Evolutionary conservation across 1,140 invertebrate species (phyloP).

Genomic region (Bombus fervidus): DNA sequence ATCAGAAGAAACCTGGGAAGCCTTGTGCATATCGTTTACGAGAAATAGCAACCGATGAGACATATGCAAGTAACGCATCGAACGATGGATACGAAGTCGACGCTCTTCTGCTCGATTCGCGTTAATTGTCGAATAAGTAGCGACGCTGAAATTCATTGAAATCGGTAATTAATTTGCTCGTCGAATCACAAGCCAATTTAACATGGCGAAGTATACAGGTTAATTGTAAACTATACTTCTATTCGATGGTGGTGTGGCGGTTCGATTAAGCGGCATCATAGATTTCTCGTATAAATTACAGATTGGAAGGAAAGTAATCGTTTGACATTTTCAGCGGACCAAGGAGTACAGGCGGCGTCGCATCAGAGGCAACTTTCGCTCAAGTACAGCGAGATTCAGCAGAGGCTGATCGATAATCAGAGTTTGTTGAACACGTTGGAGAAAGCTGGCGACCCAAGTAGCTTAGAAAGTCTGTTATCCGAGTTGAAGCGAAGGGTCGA

Average conservation of each 20-base stretch:
- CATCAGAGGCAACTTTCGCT: constrained; percentile 94
- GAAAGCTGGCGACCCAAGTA: constrained; percentile 82
- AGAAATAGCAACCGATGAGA: no score
- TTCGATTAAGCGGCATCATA: background rate
- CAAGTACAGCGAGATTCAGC: constrained; percentile 91
- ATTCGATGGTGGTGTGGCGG: background rate
- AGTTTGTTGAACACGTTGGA: constrained; percentile 93
- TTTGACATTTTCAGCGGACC: constrained; percentile 63
- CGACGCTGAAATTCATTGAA: background rate
- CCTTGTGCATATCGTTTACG: no score
- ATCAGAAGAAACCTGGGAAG: background rate
- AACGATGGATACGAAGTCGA: background rate
- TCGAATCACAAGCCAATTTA: background rate
- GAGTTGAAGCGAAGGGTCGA: constrained; percentile 87
- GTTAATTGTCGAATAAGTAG: background rate
- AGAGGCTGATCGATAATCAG: constrained; percentile 95
- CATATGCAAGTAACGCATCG: background rate
- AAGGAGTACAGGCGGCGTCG: constrained; percentile 90
- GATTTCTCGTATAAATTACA: background rate
- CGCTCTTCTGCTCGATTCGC: background rate
- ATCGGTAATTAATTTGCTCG: background rate
- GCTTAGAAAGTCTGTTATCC: constrained; percentile 77
- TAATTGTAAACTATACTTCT: background rate
- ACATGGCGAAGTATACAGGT: no score
- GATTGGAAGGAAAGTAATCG: constrained; percentile 1